Percentiles rank a stretch among this genome's conserved stretches.
phyloP scores from a whole-genome alignment of 2,113 vertebrate genomes.

The Aythya baeri region DNA sequence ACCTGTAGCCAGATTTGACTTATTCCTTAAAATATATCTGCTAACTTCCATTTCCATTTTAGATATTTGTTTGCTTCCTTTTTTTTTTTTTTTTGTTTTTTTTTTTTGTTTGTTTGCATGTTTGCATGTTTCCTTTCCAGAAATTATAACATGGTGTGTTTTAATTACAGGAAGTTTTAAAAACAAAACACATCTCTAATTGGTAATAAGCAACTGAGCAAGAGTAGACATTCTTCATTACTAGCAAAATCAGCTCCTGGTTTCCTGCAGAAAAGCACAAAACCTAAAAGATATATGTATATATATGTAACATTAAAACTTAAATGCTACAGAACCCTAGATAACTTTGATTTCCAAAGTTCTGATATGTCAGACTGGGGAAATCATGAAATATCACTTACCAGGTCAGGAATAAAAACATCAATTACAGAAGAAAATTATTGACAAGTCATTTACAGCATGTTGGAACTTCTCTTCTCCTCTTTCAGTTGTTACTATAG shows the following conservation, averaged over 20 bases:
- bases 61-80: neutral
- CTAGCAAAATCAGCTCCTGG: neutral
- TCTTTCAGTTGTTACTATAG: neutral
- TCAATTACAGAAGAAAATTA: neutral
- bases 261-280: neutral
- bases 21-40: neutral
- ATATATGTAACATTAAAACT: neutral
- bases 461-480: neutral
- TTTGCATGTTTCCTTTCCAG: neutral
- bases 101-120: too few relatives aligned
- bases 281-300: neutral
- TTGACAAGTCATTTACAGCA: rapidly evolving
- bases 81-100: neutral
- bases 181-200: neutral
- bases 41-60: neutral
- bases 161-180: neutral
- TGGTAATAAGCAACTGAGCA: neutral
- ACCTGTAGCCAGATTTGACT: neutral
- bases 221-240: neutral
- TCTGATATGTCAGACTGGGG: neutral
- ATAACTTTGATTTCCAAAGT: neutral
- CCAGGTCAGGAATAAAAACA: neutral
- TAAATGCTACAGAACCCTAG: neutral
- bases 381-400: neutral
- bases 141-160: neutral